Evolutionary conservation across 2,888 invertebrate genomes (phyloP).

Genomic region (Monochamus alternatus): DNA sequence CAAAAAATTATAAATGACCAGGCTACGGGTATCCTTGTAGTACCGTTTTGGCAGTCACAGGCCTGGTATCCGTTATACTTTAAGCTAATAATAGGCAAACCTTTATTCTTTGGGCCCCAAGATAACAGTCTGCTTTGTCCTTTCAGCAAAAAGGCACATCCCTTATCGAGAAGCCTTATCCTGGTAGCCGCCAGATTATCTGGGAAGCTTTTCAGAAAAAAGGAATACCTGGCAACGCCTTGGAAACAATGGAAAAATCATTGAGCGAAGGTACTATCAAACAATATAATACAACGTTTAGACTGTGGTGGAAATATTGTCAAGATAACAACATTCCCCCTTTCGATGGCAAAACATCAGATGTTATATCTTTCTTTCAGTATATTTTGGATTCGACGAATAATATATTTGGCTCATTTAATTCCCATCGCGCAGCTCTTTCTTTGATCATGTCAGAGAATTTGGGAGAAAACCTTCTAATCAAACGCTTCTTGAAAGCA

Average conservation of each 20-base stretch:
- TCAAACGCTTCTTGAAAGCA: constrained; percentile 34
- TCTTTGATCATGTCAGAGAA: not conserved
- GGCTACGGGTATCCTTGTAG: constrained; percentile 10
- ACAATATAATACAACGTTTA: constrained; percentile 2
- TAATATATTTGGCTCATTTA: not conserved
- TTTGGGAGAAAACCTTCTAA: not conserved
- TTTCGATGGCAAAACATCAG: not conserved
- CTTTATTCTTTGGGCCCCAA: not conserved
- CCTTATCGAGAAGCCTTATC: constrained; percentile 8
- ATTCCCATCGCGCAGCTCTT: not conserved
- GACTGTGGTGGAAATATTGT: constrained; percentile 17
- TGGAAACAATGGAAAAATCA: constrained; percentile 4
- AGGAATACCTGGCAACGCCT: not conserved
- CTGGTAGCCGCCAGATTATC: constrained; percentile 11
- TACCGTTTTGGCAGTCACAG: constrained; percentile 7
- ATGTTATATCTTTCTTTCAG: constrained; percentile 3
- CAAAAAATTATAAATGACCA: not conserved
- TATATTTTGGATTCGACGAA: not conserved
- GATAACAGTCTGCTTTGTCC: constrained; percentile 2
- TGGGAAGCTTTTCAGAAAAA: not conserved
- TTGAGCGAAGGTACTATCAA: not conserved
- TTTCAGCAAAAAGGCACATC: constrained; percentile 7
- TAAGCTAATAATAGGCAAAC: not conserved
- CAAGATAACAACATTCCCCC: not conserved
- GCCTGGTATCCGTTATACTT: constrained; percentile 5